Evolutionary conservation across 2,888 invertebrate genomes (phyloP), one percentile per base, ranked within the genome.

Genomic region (Aspidiotus destructor): DNA sequence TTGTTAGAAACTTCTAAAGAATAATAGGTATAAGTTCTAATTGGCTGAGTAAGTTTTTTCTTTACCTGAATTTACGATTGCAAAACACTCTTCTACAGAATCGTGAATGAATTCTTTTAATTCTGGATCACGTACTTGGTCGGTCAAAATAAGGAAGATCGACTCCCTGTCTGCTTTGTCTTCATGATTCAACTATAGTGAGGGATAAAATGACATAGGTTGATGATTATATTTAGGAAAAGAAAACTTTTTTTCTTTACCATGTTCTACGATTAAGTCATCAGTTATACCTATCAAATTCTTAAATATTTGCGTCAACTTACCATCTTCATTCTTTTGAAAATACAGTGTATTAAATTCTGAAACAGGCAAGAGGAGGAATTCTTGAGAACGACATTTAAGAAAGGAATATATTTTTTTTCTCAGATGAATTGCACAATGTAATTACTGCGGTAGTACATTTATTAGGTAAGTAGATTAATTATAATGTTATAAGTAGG

Each of bases 271-370:
- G 28, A 28, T 28, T 28, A 3, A 28, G 28, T 28, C 48, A 11
- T 48, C 48, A 11, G 48, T n/a, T 48, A 48, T 11, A 48, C 10
- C 10, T 3, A 48, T n/a, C 48, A 11, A n/a, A n/a, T 48, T 48
- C 6, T 2, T n/a, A 48, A 13, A 48, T 48, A 48, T 48, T 48
- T n/a, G 48, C 6, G 48, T 48, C 11, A 48, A n/a, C 73, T 73
- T 71, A 75, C 75, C 75, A 75, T 74, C 70, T 73, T 71, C 72
- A 74, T 72, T 69, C 74, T 73, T 42, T 71, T 72, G 68, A 75
- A 74, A 9, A 75, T 73, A 68, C 75, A 75, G 60, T 75, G 74
- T 16, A 75, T 72, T 15, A 74, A 71, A 70, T 75, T 75, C 75
- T 75, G 72, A 42, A 75, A 74, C 52, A 61, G 28, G 28, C 28